phyloP scores from a whole-genome alignment of 2,113 vertebrate genomes.

The Zootoca vivipara region DNA sequence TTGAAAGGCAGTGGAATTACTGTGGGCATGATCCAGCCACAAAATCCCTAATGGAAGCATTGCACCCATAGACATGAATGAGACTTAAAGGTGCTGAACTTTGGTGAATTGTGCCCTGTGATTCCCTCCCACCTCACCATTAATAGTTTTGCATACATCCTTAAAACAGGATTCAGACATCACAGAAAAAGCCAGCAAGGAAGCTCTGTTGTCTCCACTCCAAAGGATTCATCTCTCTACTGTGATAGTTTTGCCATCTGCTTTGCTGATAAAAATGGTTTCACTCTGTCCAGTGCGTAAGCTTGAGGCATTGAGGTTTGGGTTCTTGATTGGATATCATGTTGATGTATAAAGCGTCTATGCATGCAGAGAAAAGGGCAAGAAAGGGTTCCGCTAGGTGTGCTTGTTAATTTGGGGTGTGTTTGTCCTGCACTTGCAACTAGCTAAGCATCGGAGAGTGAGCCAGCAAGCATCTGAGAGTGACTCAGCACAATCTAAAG shows the following conservation, averaged over 20 bases:
- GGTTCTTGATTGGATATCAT: not conserved
- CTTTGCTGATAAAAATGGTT: not conserved
- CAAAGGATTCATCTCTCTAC: not conserved
- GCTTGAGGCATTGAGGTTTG: not conserved
- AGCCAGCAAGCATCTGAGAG: no score
- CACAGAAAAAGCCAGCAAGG: no score
- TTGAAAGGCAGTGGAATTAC: not conserved
- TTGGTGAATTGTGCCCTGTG: not conserved
- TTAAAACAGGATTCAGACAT: no score
- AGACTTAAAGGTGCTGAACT: not conserved
- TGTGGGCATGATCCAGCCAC: not conserved
- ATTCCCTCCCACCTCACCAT: not conserved
- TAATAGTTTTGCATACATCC: no score
- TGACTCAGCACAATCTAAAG: no score
- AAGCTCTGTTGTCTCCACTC: not conserved
- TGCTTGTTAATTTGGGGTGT: no score
- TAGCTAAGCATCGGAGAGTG: no score
- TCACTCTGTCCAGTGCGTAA: not conserved
- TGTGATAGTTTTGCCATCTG: not conserved
- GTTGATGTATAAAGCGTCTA: no score
- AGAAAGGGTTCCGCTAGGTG: no score
- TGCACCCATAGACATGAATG: not conserved
- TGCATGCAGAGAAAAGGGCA: no score
- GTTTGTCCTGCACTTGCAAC: no score
- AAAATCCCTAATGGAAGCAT: not conserved